A percentile compares a stretch with the other conserved stretches of the same genome.
Evolutionary conservation across 2,113 vertebrate species (phyloP).

Genomic region (Pantherophis guttatus): DNA sequence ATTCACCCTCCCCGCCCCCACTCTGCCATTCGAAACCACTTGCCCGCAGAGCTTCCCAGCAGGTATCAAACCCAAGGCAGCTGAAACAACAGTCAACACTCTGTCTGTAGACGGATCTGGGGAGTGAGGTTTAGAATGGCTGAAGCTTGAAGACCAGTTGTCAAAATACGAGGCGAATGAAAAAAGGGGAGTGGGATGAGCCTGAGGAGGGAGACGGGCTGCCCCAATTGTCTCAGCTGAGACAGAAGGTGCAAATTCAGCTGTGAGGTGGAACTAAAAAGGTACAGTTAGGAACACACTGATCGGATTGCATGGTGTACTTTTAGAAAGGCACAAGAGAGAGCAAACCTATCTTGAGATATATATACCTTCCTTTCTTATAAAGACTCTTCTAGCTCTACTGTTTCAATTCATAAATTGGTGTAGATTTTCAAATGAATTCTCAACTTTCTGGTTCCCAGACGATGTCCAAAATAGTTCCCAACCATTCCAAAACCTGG

Average conservation of each 20-base stretch:
- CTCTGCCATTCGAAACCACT: slow-evolving; percentile 1
- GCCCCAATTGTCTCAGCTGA: neutral
- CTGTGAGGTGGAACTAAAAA: neutral
- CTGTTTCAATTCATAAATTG: neutral
- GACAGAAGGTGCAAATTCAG: neutral
- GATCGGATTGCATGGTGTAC: neutral
- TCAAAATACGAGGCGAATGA: neutral
- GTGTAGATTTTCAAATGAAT: neutral
- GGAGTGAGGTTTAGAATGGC: neutral
- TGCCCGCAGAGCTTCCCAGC: neutral
- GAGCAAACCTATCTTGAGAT: neutral
- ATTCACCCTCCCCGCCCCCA: slow-evolving; percentile 10
- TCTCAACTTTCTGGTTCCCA: neutral
- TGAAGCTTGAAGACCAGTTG: neutral
- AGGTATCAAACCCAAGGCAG: neutral
- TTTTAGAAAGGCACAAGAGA: neutral
- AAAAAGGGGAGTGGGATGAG: neutral
- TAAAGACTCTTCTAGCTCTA: neutral
- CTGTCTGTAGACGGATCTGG: neutral
- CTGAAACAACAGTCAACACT: slow-evolving; percentile 8
- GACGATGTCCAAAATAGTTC: neutral
- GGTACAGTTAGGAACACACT: accelerated
- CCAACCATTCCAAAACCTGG: neutral
- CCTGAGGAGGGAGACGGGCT: neutral
- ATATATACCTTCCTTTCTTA: neutral